Evolutionary conservation across 1,140 invertebrate species (phyloP), one percentile per base, ranked within the genome.

Genomic region (Chrysoperla carnea): DNA sequence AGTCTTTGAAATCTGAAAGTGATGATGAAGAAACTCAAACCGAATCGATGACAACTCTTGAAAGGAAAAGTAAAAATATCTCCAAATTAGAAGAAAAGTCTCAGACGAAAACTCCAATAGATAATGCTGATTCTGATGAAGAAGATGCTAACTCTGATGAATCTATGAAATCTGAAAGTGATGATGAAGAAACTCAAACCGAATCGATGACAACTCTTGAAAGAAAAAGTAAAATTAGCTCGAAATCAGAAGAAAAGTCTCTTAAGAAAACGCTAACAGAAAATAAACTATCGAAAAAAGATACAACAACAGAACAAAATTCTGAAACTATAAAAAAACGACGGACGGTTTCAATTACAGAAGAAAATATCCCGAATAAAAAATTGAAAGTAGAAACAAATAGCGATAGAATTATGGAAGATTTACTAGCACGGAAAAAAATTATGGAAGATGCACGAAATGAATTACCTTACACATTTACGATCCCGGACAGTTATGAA

Each of bases 391-490:
- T 3, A 3, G 17, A 23, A 3, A 5, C 17, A 23, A 23, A 23
- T 23, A 23, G 1, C 14, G n/a, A 37, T 13, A 12, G 12, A 12
- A 37, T 36, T 12, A 29, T 11, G 47, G 43, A 53, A 14, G 61
- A 67, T 49, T 50, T 62, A 17, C 45, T 60, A 29, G 60, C 59
- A 42, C 54, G 57, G 46, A 69, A 67, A 57, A 55, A 62, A 50
- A 58, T 68, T 28, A 72, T 71, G 62, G 71, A 79, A 46, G 63
- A 67, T 53, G 73, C 72, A 4, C 62, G 67, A 43, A 64, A 72
- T 45, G 75, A 81, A 53, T 54, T 84, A n/a, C 77, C 79, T 1
- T 80, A 71, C 44, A 78, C 73, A n/a, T 83, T 74, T 52, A 55
- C 63, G 57, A 73, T 75, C 47, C 81, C 83, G 14, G 64, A 69